These are phyloP conservation scores for Atopsyche davidsoni DNA, from an alignment of 1,140 invertebrate species.

Conservation along the genomic window DNA sequence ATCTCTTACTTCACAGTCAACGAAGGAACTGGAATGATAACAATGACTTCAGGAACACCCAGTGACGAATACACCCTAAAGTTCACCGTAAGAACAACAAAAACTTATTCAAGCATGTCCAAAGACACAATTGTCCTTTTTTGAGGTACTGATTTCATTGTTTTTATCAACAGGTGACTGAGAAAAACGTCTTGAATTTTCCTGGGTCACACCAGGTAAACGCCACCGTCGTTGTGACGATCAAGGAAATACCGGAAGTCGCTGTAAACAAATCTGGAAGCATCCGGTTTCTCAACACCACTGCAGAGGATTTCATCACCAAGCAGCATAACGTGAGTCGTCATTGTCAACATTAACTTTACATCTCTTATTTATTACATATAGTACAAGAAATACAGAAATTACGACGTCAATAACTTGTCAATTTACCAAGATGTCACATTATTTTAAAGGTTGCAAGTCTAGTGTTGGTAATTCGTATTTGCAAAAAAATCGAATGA, in stretches of 20 bases:
- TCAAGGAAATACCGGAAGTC: conserved; percentile 81
- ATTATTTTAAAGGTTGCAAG: too few relatives aligned
- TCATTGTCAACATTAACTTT: too few relatives aligned
- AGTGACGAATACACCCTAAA: conserved; percentile 63
- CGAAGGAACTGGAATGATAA: conserved; percentile 73
- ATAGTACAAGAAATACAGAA: too few relatives aligned
- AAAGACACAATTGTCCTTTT: too few relatives aligned
- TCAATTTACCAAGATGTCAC: too few relatives aligned
- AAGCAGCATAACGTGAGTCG: conserved; percentile 50
- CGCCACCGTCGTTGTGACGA: conserved; percentile 75
- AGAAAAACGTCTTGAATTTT: conserved; percentile 53
- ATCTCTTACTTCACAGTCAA: conserved; percentile 60
- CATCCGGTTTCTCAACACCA: conserved; percentile 73
- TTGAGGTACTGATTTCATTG: background rate
- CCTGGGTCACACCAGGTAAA: conserved; percentile 60
- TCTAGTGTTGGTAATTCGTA: too few relatives aligned
- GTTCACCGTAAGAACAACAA: conserved; percentile 59
- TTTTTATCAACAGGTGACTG: conserved; percentile 43
- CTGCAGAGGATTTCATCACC: conserved; percentile 77
- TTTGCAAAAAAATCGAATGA: too few relatives aligned
- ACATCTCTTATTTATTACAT: too few relatives aligned
- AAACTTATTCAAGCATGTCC: too few relatives aligned
- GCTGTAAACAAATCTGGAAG: conserved; percentile 87
- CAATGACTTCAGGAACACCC: conserved; percentile 62
- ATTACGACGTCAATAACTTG: too few relatives aligned